These are phyloP conservation scores for Mechanitis mazaeus DNA, from an alignment of 2,888 invertebrate genomes.

Conservation along the genomic window DNA sequence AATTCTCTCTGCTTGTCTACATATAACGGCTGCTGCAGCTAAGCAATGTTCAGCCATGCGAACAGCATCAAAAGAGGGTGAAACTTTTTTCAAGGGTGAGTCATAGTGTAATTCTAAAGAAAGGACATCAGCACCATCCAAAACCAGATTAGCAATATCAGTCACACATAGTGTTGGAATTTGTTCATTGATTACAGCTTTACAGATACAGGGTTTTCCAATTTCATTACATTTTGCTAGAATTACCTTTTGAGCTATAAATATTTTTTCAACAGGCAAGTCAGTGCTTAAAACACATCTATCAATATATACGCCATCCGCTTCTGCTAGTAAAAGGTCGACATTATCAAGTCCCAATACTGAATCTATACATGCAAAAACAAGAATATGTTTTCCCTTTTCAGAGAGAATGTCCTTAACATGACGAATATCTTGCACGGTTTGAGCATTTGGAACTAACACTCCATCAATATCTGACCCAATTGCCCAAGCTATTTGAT, in stretches of 20 bases:
- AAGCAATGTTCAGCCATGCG: constrained; percentile 81
- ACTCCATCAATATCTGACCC: constrained; percentile 64
- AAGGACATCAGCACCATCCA: constrained; percentile 93
- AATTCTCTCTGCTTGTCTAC: constrained; percentile 91
- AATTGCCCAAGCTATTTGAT: constrained; percentile 66
- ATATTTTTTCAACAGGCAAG: constrained; percentile 90
- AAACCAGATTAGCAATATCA: constrained; percentile 93
- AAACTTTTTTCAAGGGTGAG: constrained; percentile 57
- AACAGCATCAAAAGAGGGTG: constrained; percentile 49
- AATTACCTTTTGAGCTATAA: constrained; percentile 91
- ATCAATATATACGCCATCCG: constrained; percentile 93
- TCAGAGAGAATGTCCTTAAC: constrained; percentile 52
- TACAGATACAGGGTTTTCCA: constrained; percentile 93
- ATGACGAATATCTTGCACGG: constrained; percentile 46
- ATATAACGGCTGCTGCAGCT: constrained; percentile 83
- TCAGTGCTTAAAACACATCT: constrained; percentile 90
- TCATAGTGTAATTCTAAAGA: constrained; percentile 81
- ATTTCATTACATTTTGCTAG: constrained; percentile 87
- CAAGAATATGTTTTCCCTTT: constrained; percentile 63
- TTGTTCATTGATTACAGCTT: constrained; percentile 90
- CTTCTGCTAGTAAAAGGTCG: constrained; percentile 84
- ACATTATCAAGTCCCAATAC: constrained; percentile 65
- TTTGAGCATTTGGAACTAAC: constrained; percentile 55
- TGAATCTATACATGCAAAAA: constrained; percentile 62
- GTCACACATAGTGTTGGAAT: constrained; percentile 85